Percentiles rank a stretch among this genome's conserved stretches.
Evolutionary conservation across 2,113 vertebrate species (phyloP).

Genomic region (Antechinus stuartii): DNA sequence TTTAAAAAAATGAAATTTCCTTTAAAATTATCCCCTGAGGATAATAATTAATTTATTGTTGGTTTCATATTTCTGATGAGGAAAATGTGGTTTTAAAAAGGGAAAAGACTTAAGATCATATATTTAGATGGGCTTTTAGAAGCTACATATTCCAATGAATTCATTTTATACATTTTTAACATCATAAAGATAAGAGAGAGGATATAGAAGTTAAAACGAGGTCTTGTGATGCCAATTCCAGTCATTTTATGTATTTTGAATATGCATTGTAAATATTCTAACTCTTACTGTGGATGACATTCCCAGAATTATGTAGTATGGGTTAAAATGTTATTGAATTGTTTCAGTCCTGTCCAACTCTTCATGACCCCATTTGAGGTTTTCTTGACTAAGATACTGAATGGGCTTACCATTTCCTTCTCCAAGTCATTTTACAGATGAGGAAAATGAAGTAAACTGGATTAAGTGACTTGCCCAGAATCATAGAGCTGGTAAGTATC

Average conservation of each 20-base stretch:
- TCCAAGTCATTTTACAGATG: not conserved
- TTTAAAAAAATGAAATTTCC: not conserved
- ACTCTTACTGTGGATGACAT: not conserved
- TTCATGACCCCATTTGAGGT: not conserved
- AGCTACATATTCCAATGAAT: not conserved
- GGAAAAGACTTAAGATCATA: not conserved
- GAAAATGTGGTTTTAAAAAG: not conserved
- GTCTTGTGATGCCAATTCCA: not conserved
- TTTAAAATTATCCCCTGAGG: not conserved
- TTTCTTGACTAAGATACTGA: not conserved
- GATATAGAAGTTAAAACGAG: not conserved
- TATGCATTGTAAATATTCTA: not conserved
- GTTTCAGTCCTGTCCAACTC: not conserved
- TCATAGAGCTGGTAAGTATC: too few relatives aligned
- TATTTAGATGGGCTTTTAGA: not conserved
- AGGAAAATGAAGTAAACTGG: too few relatives aligned
- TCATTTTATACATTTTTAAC: not conserved
- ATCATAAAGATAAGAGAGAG: not conserved
- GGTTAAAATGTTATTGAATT: not conserved
- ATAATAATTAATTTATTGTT: not conserved
- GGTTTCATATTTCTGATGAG: not conserved
- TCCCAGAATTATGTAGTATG: not conserved
- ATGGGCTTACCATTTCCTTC: not conserved
- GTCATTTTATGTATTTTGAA: not conserved
- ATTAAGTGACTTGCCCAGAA: not conserved